Base-by-base conservation (phyloP, 53 echinoderm and acorn worm species). In the Paracentrotus lividus region DNA sequence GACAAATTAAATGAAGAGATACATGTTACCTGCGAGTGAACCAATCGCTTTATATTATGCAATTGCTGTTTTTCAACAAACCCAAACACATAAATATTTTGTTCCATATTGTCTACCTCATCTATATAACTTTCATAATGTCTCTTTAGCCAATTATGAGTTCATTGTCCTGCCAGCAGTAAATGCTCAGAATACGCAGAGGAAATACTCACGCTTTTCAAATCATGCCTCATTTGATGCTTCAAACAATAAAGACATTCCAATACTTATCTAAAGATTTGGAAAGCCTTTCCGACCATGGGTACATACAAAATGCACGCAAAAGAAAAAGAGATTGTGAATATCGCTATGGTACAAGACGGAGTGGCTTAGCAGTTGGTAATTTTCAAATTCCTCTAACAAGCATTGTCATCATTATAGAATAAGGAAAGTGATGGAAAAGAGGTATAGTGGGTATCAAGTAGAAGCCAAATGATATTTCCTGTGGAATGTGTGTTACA, bases 241-340 rank as follows among this genome's bases (percentile, higher is more conserved):
- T 81, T 81, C 81, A 47, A 81, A n/a, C 24, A 81, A 81, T 81
- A 47, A 81, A 81, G 81, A 81, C 81, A 81, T 81, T 44, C 81
- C 81, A 81, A n/a, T 47, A n/a, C 81, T 81, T 81, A 81, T 81
- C 81, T n/a, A n/a, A 81, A 47, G 81, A 81, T 81, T 47, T 81
- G 81, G 81, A 45, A 44, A 47, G 26, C 45, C 33, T 12, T 47
- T 3, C 81, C 27, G 2, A 81, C 81, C 76, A 9, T 81, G 47
- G 81, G 81, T 81, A 45, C 26, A 14, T 47, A 45, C 12, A n/a
- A 47, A 45, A 81, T 81, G 45, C 24, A 44, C n/a, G 47, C 26
- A 44, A 26, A 24, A 12, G 44, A 26, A 24, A 23, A 47, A 47
- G 47, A n/a, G 33, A 45, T 81, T n/a, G n/a, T 45, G 44, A 45